phyloP scores from a whole-genome alignment of 2,797 vertebrate species.

The Alca torda region DNA sequence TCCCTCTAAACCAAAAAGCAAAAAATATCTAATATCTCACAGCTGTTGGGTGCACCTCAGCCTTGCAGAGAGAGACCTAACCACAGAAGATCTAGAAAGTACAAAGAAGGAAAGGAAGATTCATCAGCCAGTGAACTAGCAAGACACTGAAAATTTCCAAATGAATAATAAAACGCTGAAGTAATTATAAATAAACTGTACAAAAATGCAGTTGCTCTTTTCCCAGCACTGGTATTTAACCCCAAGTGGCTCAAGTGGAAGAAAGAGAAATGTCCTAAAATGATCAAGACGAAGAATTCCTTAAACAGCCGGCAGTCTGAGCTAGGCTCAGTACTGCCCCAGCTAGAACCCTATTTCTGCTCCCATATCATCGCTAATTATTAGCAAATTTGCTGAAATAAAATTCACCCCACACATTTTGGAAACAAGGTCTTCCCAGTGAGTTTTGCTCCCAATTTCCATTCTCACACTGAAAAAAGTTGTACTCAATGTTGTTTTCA shows the following conservation, averaged over 20 bases:
- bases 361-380: not conserved
- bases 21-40: not conserved
- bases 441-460: not conserved
- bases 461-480: not conserved
- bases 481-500: not conserved
- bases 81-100: not conserved
- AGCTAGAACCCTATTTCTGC: not conserved
- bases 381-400: not conserved
- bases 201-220: not conserved
- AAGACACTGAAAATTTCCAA: not conserved
- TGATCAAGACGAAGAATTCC: not conserved
- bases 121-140: not conserved
- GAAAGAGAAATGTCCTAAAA: not conserved
- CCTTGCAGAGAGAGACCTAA: not conserved
- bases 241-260: not conserved
- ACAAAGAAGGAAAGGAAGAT: not conserved
- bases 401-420: not conserved
- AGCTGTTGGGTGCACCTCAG: not conserved
- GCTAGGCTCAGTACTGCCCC: not conserved
- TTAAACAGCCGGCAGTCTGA: not conserved
- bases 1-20: not conserved
- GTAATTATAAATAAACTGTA: not conserved
- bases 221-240: not conserved
- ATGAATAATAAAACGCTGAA: not conserved
- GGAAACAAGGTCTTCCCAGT: not conserved